phyloP scores from a whole-genome alignment of 2,888 invertebrate species.

The Cantharis rustica region DNA sequence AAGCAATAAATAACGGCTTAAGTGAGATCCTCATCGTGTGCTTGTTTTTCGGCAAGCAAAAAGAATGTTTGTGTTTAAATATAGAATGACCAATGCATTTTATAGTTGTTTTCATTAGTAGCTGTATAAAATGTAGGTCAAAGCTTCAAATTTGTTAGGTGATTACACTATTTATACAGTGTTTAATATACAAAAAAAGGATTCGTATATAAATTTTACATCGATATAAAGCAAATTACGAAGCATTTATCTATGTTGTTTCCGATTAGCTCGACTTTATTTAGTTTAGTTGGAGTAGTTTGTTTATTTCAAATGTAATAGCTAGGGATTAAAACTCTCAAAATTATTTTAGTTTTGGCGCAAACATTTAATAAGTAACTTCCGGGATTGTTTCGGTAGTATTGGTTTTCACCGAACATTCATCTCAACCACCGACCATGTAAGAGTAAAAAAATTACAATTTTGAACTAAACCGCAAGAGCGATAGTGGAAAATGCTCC shows the following conservation, averaged over 20 bases:
- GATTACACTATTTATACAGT: neutral
- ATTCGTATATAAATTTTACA: neutral
- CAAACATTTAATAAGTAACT: neutral
- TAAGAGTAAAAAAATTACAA: neutral
- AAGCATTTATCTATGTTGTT: neutral
- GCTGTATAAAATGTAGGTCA: constrained; percentile 17
- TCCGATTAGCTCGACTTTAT: neutral
- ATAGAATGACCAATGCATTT: constrained; percentile 18
- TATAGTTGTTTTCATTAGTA: constrained; percentile 5
- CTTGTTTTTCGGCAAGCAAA: neutral
- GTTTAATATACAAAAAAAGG: neutral
- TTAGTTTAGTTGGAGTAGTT: neutral
- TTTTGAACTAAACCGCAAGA: neutral
- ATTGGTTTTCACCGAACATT: neutral
- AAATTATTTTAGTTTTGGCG: neutral
- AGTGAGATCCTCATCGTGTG: neutral
- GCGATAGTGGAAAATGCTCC: neutral
- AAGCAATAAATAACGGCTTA: neutral
- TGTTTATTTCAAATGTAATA: neutral
- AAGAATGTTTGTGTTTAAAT: constrained; percentile 13
- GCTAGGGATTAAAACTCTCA: neutral
- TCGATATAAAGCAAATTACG: neutral
- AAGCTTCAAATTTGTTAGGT: constrained; percentile 9
- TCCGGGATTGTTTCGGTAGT: neutral
- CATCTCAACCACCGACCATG: neutral